These are phyloP conservation scores for Doryteuthis pealeii DNA, from an alignment of 1,140 invertebrate genomes.

Conservation along the genomic window DNA sequence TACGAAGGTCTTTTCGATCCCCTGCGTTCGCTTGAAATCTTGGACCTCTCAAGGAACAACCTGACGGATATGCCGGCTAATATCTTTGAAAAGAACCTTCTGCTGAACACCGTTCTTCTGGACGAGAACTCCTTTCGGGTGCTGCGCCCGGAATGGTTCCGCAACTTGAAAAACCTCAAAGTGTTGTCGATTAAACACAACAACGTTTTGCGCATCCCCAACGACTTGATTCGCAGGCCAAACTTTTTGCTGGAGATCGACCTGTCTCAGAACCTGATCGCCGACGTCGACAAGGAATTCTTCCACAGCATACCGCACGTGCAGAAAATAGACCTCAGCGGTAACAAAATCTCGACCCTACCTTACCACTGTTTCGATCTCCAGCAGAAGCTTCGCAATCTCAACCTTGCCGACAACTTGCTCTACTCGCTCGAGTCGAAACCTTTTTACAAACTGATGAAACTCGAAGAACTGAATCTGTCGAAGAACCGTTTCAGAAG, in stretches of 20 bases:
- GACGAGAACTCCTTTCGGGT: conserved; percentile 25
- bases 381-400: conserved; percentile 15
- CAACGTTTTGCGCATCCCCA: conserved; percentile 19
- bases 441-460: conserved; percentile 18
- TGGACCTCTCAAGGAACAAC: conserved; percentile 30
- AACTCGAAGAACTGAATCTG: conserved; percentile 21
- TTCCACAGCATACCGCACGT: conserved; percentile 21
- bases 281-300: conserved; percentile 21
- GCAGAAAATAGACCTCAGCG: conserved; percentile 22
- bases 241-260: conserved; percentile 18
- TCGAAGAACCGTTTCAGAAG: conserved; percentile 27
- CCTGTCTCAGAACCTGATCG: conserved; percentile 23
- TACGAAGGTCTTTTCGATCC: conserved; percentile 12
- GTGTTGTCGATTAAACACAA: conserved; percentile 23
- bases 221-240: conserved; percentile 16
- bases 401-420: conserved; percentile 25
- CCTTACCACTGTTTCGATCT: conserved; percentile 24
- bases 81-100: conserved; percentile 21
- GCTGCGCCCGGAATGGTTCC: conserved; percentile 28
- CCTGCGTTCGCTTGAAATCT: conserved; percentile 17
- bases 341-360: conserved; percentile 25
- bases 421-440: conserved; percentile 22
- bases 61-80: conserved; percentile 21
- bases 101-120: conserved; percentile 23
- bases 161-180: conserved; percentile 19